phyloP scores from a whole-genome alignment of 2,888 invertebrate genomes.

The Phyto melanocephala region DNA sequence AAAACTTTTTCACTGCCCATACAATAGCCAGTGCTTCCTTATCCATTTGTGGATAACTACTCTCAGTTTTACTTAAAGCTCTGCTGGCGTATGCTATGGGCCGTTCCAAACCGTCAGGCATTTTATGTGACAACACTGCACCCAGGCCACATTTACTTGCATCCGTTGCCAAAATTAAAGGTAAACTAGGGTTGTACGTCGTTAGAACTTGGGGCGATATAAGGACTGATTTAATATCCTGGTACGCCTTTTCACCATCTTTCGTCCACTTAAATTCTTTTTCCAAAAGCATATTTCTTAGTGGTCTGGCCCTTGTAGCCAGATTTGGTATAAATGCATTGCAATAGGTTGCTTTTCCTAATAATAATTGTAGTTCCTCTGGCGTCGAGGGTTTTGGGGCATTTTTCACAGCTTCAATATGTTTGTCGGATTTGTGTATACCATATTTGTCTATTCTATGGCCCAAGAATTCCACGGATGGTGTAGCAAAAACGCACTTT shows the following conservation, averaged over 20 bases:
- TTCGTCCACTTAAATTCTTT: not conserved
- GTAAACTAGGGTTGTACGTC: not conserved
- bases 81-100: conserved; percentile 15
- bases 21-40: conserved; percentile 21
- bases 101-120: not conserved
- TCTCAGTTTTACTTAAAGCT: not conserved
- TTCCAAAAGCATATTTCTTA: conserved; percentile 12
- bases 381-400: not conserved
- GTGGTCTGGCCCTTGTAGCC: not conserved
- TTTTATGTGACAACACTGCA: conserved; percentile 17
- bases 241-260: no score
- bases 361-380: conserved; percentile 17
- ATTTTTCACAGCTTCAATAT: conserved; percentile 12
- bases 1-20: conserved; percentile 23
- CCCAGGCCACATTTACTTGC: conserved; percentile 11
- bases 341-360: conserved; percentile 24
- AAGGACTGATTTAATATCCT: not conserved
- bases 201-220: not conserved
- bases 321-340: conserved; percentile 15
- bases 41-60: conserved; percentile 13
- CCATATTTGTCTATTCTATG: not conserved
- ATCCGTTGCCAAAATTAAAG: conserved; percentile 16
- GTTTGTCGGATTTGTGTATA: conserved; percentile 25
- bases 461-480: conserved; percentile 1
- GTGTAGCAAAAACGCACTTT: conserved; percentile 32